Base-by-base conservation (phyloP, 2,888 invertebrate genomes). In the Hirtodrosophila cameraria region DNA sequence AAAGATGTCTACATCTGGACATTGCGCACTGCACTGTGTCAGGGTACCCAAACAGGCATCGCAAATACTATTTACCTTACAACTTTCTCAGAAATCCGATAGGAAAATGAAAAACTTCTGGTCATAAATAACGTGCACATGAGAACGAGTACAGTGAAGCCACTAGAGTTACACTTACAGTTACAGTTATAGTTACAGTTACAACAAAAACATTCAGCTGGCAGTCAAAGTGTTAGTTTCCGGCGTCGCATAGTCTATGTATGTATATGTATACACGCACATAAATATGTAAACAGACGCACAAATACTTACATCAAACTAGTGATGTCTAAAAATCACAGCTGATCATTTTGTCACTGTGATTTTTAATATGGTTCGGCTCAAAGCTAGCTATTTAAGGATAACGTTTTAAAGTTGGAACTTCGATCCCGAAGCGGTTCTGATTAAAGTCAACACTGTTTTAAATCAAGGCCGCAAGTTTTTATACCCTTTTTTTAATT, bases 21-120 rank as follows among this genome's bases (percentile, higher is more conserved):
- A 7, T 25, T 11, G 9, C 31, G 16, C 18, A 23, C 16, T 18
- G 28, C 15, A 27, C 23, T 25, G 25, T 8, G 48, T 35, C 43
- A 18, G 39, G 20, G 39, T n/a, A n/a, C 18, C 57, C 36, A 7
- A 52, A 31, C 23, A 36, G 45, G 33, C 42, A 46, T 30, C 50
- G 50, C 13, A 52, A 65, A 46, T 65, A 65, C 23, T 7, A 6
- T 66, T 55, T 65, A 38, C 58, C 58, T 38, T 58, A 70, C 70
- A 75, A 58, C 59, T 54, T 46, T 58, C 43, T 41, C 59, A 38
- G 53, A 58, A 42, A 78, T 68, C 72, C 60, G 80, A 76, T 76
- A 76, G 72, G 55, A 59, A 62, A 62, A 68, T 72, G 77, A 80
- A 69, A 77, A 77, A 77, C 38, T 59, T 55, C 13, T 58, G 58